A percentile compares a stretch with the other conserved stretches of the same genome.
These are phyloP conservation scores for Centropyge bicolor DNA, from an alignment of 2,797 vertebrate genomes.

Conservation along the genomic window DNA sequence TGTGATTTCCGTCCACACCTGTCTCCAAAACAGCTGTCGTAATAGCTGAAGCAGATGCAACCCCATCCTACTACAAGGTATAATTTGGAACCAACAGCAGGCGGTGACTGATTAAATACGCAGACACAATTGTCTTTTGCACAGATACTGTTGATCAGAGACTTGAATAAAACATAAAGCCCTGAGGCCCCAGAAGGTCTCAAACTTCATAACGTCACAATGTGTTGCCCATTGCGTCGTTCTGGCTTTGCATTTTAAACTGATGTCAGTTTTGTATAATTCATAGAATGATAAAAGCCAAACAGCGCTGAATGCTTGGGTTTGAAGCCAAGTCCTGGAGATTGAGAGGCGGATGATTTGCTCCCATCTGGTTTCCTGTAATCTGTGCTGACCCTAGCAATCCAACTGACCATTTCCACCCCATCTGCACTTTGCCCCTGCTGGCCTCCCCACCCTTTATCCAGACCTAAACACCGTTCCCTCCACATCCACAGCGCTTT, in stretches of 20 bases:
- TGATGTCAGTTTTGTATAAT: constrained; percentile 44
- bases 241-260: constrained; percentile 25
- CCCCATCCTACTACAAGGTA: constrained; percentile 15
- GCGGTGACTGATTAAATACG: constrained; percentile 27
- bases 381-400: constrained; percentile 65
- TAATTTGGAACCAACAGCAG: constrained; percentile 19
- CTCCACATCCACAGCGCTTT: constrained; percentile 61
- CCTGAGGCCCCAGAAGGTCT: constrained; percentile 19
- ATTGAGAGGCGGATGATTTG: constrained; percentile 68
- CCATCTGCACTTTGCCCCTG: constrained; percentile 61
- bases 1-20: constrained; percentile 30
- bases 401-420: constrained; percentile 71
- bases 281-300: constrained; percentile 48
- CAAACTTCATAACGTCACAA: constrained; percentile 25
- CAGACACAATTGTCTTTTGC: constrained; percentile 29
- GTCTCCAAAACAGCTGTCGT: constrained; percentile 37
- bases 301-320: constrained; percentile 48
- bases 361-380: constrained; percentile 78
- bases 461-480: constrained; percentile 48
- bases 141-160: constrained; percentile 51
- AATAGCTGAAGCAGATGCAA: constrained; percentile 30
- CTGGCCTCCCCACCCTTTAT: constrained; percentile 56
- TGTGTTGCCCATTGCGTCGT: constrained; percentile 9
- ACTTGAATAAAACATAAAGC: constrained; percentile 45
- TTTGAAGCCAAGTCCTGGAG: constrained; percentile 58